A percentile compares a stretch with the other conserved stretches of the same genome.
Evolutionary conservation across 2,113 vertebrate genomes (phyloP).

Genomic region (Siniperca knerii): DNA sequence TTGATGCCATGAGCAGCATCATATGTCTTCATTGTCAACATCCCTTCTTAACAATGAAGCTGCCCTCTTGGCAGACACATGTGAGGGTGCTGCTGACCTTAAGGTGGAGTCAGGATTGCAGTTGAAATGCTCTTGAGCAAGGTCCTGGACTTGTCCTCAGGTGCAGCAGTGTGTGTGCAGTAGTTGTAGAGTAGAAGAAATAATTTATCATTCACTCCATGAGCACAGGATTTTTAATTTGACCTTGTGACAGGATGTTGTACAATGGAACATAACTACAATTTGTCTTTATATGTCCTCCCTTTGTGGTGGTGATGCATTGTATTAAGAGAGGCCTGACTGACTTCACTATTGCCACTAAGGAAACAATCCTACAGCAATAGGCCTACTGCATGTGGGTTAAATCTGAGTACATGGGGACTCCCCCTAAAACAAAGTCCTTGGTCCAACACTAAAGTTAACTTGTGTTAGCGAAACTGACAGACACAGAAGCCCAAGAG

Average conservation of each 20-base stretch:
- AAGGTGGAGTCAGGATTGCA: background rate
- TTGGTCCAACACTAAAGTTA: slow-evolving; percentile 1
- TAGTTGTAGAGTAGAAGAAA: background rate
- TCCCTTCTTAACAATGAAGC: background rate
- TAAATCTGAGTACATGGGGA: background rate
- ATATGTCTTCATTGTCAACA: background rate
- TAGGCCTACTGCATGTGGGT: background rate
- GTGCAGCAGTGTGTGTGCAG: background rate
- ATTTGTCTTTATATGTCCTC: background rate
- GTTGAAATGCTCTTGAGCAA: background rate
- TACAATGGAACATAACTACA: background rate
- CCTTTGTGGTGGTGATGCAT: background rate
- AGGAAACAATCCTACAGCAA: background rate
- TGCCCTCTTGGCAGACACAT: background rate
- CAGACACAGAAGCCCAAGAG: background rate
- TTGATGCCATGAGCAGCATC: background rate
- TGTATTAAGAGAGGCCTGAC: background rate
- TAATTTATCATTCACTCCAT: background rate
- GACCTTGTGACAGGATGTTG: background rate
- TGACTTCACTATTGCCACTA: background rate
- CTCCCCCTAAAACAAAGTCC: background rate
- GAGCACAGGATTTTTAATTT: background rate
- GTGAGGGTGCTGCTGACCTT: background rate
- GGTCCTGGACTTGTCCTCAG: background rate
- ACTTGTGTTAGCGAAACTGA: slow-evolving; percentile 16